phyloP scores from a whole-genome alignment of 2,888 invertebrate genomes.

The Macrophya annulata region DNA sequence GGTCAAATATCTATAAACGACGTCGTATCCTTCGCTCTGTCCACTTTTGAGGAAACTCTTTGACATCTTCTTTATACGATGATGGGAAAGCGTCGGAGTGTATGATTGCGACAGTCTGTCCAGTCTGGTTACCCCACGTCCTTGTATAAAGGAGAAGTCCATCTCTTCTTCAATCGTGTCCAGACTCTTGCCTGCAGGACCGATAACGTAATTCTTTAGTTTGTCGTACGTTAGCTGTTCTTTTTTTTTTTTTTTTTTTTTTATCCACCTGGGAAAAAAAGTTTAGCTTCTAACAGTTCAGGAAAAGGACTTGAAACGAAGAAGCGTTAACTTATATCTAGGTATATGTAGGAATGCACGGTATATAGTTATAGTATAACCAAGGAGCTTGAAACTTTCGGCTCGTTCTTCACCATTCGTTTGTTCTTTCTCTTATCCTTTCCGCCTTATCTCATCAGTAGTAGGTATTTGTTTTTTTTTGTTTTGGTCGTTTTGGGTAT shows the following conservation, averaged over 20 bases:
- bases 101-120: conserved; percentile 38
- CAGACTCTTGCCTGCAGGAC: background rate
- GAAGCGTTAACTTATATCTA: background rate
- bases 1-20: background rate
- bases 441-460: conserved; percentile 38
- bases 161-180: too few relatives aligned
- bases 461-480: conserved; percentile 49
- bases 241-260: background rate
- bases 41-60: conserved; percentile 13
- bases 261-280: conserved; percentile 9
- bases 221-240: background rate
- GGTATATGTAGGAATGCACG: background rate
- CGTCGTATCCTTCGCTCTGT: background rate
- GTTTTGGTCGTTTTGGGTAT: conserved; percentile 2
- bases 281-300: conserved; percentile 2
- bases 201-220: conserved; percentile 9
- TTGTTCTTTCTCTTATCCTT: conserved; percentile 34
- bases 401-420: conserved; percentile 39
- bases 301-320: conserved; percentile 20
- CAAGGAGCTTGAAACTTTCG: background rate
- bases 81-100: background rate
- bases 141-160: conserved; percentile 19
- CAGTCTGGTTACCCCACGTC: background rate
- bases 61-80: background rate
- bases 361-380: background rate